Percentiles rank a stretch among this genome's conserved stretches.
These are phyloP conservation scores for Trichoplusia ni DNA, from an alignment of 1,140 invertebrate species.

Conservation along the genomic window DNA sequence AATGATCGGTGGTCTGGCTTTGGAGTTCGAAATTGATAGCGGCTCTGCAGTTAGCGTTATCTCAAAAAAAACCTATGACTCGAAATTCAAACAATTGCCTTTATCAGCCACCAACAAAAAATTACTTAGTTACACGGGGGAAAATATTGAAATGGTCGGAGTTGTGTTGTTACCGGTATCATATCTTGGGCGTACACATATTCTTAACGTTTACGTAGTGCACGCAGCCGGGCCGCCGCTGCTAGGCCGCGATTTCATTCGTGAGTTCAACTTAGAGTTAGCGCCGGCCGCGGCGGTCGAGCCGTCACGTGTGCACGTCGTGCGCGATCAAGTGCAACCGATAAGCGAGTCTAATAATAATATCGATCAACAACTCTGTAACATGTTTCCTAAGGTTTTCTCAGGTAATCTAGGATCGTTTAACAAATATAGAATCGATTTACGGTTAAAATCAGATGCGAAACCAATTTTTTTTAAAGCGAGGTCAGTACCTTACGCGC, in stretches of 20 bases:
- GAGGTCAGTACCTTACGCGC: conserved; percentile 21
- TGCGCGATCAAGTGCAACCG: too few relatives aligned
- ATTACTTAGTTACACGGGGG: conserved; percentile 24
- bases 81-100: too few relatives aligned
- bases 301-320: too few relatives aligned
- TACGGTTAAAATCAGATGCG: conserved; percentile 18
- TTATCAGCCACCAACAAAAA: too few relatives aligned
- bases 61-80: too few relatives aligned
- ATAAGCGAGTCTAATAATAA: too few relatives aligned
- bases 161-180: conserved; percentile 22
- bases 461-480: conserved; percentile 30
- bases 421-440: conserved; percentile 28
- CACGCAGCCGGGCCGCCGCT: conserved; percentile 19
- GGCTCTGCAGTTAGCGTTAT: too few relatives aligned
- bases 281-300: conserved; percentile 1
- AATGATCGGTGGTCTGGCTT: too few relatives aligned
- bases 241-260: conserved; percentile 23
- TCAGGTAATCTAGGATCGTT: conserved; percentile 26
- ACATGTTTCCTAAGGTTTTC: conserved; percentile 25
- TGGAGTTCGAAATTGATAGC: too few relatives aligned
- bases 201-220: conserved; percentile 25
- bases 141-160: conserved; percentile 26
- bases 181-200: conserved; percentile 18
- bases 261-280: conserved; percentile 11
- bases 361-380: neutral